These are phyloP conservation scores for Nomada goodeniana DNA, from an alignment of 2,888 invertebrate species.

Conservation along the genomic window DNA sequence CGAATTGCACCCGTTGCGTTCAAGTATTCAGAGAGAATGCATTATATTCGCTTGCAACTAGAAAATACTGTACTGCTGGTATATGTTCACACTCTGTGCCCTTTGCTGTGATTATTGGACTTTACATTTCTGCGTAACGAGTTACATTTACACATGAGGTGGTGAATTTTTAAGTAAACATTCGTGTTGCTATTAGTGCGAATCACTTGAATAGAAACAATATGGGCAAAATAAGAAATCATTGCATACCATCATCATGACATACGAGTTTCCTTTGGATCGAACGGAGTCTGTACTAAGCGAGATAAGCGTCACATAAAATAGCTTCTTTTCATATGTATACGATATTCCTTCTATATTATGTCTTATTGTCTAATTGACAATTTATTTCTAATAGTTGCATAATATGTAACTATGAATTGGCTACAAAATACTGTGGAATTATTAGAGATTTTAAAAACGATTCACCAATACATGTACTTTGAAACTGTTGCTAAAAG, in stretches of 20 bases:
- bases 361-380: no score
- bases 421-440: no score
- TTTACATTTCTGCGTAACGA: conserved; percentile 49
- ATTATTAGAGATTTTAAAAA: no score
- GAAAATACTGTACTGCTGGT: conserved; percentile 35
- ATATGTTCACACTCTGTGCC: conserved; percentile 31
- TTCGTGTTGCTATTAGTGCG: conserved; percentile 11
- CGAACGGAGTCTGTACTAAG: neutral
- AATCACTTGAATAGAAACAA: conserved; percentile 9
- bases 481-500: no score
- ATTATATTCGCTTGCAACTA: conserved; percentile 48
- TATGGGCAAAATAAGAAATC: neutral
- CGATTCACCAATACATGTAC: no score
- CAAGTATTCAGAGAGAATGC: conserved; percentile 48
- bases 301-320: conserved; percentile 15
- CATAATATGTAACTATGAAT: no score
- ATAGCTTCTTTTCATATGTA: neutral
- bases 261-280: conserved; percentile 22
- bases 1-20: conserved; percentile 40
- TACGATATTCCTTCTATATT: no score
- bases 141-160: conserved; percentile 19
- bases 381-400: no score
- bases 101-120: conserved; percentile 57
- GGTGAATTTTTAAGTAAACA: conserved; percentile 17
- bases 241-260: neutral